These are phyloP conservation scores for Manis pentadactyla DNA, from an alignment of 2,797 vertebrate genomes.

Conservation along the genomic window DNA sequence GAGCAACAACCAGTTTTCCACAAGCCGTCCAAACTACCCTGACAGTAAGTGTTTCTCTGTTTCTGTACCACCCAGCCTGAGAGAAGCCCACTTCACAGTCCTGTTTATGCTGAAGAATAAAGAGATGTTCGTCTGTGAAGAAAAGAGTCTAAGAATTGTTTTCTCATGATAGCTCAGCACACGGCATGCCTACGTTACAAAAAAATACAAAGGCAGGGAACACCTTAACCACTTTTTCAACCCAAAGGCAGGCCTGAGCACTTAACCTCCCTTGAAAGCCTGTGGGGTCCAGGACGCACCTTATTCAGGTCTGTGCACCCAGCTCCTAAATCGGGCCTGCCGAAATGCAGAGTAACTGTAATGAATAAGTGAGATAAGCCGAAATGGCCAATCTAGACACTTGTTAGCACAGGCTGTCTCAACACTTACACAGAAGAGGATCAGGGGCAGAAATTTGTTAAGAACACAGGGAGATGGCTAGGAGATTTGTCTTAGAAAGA, in stretches of 20 bases:
- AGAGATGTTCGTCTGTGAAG: neutral
- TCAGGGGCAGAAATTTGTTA: neutral
- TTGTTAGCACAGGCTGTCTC: neutral
- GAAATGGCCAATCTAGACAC: neutral
- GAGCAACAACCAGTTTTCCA: slow-evolving; percentile 35
- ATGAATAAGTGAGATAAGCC: neutral
- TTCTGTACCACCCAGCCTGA: neutral
- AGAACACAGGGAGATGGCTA: neutral
- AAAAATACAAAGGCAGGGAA: neutral
- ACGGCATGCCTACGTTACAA: neutral
- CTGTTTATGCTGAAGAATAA: neutral
- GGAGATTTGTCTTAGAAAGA: neutral
- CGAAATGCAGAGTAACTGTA: neutral
- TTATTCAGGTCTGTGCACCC: neutral
- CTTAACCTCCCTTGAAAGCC: neutral
- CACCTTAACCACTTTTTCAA: neutral
- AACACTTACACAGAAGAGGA: neutral
- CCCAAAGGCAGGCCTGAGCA: neutral
- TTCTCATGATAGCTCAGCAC: neutral
- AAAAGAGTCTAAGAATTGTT: neutral
- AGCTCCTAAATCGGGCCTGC: neutral
- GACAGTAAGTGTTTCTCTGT: neutral
- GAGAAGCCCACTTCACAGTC: neutral
- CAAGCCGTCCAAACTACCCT: neutral
- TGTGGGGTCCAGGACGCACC: neutral